Evolutionary conservation across 2,888 invertebrate species (phyloP), one percentile per base, ranked within the genome.

Genomic region (Vannuccia rotundouncinata): DNA sequence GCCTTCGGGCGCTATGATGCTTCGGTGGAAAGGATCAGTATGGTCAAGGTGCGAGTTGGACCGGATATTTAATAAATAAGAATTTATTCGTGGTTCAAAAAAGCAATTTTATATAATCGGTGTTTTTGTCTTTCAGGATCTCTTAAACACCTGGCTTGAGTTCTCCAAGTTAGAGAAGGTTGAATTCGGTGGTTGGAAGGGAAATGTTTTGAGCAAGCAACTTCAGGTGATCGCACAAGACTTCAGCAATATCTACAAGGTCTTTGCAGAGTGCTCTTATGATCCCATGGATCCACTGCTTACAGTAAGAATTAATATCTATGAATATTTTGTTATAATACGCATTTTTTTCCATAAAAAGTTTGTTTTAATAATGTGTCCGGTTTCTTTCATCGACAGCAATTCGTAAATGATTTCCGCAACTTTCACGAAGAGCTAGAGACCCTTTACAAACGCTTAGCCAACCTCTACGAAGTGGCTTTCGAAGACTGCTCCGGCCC

Each of bases 1-100:
- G 87, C 88, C 59, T 88, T 88, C 84, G 85, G 86, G 66, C 84
- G 87, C 80, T 88, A 85, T 81, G 86, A 88, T 83, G 86, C 85
- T 82, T 88, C 87, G 81, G 82, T 85, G 66, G 85, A 86, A 73
- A 83, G 87, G 75, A 85, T 88, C 29, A 84, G 85, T 80, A 86
- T 84, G 76, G 85, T 88, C 73, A 83, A 84, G 84, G 87, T 87
- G 82, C 59, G 59, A 27, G 28, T n/a, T 77, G 22, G 27, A 73
- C 5, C 10, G 30, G 30, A 74, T 29, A 29, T 10, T 74, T 2
- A 74, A 74, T 2, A 74, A 74, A 25, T 25, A n/a, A 74, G 2
- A n/a, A 2, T 13, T 29, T 1, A 2, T n/a, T 29, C 13, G 2
- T 28, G 29, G 2, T 74, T 29, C 2, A 29, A n/a, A n/a, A n/a